Base-by-base conservation (phyloP, 2,113 vertebrate genomes). In the Phodopus roborovskii region DNA sequence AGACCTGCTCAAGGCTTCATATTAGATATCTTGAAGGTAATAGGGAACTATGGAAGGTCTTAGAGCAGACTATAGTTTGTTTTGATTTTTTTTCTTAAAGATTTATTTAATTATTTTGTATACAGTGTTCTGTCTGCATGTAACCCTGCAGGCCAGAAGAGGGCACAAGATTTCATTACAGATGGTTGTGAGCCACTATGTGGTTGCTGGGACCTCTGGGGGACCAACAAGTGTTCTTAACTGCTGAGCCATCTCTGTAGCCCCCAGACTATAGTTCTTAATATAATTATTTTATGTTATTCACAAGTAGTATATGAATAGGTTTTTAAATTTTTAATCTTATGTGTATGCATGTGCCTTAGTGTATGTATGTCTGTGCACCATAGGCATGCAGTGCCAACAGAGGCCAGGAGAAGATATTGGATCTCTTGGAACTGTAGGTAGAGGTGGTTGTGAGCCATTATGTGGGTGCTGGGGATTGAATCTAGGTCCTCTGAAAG, bases 211-310 rank as follows among this genome's bases (percentile, higher is more conserved):
- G 50, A 53, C 50, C 50, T 53, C 50, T 53, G 50, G 10, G 9
- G 12, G 50, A 53, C 50, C 50, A 53, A 53, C 7, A 1, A 11
- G 50, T 53, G 50, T 53, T 53, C 50, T 53, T 53, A 53, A 53
- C 50, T 11, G 50, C 10, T 11, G 10, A 53, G 50, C 50, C 50
- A 53, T 53, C 50, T 53, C 50, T 53, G 1, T 11, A 53, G 50
- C 6, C 50, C 50, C 50, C 75, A 95, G 60, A 33, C 33, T 62
- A 42, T 22, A 88, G 53, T 60, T 73, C n/a, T 22, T n/a, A 82
- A 92, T 77, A 74, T 26, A 95, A 64, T 28, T 95, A 36, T 68
- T 89, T 86, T 86, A 66, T 50, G 10, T 45, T 86, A 86, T 22
- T 48, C 28, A 66, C 26, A 85, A 86, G 42, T 50, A 85, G 45